Conservation (phyloP, 2,888 invertebrate genomes). For the Drosophila sordidapex region DNA sequence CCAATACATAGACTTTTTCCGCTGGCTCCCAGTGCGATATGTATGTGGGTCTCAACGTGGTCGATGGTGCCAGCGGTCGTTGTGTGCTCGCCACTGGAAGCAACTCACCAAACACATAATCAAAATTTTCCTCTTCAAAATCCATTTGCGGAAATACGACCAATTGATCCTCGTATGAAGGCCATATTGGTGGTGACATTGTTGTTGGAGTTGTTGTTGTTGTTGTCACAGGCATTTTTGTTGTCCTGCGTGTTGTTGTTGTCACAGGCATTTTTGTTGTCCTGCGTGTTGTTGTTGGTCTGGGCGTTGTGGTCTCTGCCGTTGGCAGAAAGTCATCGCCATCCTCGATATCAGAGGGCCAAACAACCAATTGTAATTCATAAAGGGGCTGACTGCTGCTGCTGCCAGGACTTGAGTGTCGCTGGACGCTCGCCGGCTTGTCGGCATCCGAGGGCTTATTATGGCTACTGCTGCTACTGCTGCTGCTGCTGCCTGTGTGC, state of each 20-base stretch:
- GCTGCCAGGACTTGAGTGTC: conserved; percentile 36
- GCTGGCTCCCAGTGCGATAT: conserved; percentile 1
- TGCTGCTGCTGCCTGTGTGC: conserved; percentile 17
- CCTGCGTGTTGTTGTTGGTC: conserved; percentile 4
- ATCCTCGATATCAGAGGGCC: conserved; percentile 76
- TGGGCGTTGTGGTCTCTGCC: conserved; percentile 15
- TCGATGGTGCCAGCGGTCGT: conserved; percentile 2
- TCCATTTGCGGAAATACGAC: conserved; percentile 74
- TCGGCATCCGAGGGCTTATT: conserved; percentile 66
- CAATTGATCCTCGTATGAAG: conserved; percentile 76
- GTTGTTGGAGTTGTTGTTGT: conserved; percentile 23
- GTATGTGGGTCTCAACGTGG: conserved; percentile 7
- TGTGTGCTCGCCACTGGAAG: conserved; percentile 17
- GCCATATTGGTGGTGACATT: conserved; percentile 48
- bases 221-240: conserved; percentile 2
- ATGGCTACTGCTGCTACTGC: conserved; percentile 32
- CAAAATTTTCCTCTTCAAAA: conserved; percentile 68
- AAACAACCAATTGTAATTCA: conserved; percentile 81
- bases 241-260: conserved; percentile 14
- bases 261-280: neutral
- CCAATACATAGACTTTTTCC: conserved; percentile 62
- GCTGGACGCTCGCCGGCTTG: conserved; percentile 21
- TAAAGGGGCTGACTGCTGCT: conserved; percentile 70
- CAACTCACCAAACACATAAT: conserved; percentile 67
- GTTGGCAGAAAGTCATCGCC: conserved; percentile 37